phyloP scores from a whole-genome alignment of 2,888 invertebrate species.

The Molorchus minor region DNA sequence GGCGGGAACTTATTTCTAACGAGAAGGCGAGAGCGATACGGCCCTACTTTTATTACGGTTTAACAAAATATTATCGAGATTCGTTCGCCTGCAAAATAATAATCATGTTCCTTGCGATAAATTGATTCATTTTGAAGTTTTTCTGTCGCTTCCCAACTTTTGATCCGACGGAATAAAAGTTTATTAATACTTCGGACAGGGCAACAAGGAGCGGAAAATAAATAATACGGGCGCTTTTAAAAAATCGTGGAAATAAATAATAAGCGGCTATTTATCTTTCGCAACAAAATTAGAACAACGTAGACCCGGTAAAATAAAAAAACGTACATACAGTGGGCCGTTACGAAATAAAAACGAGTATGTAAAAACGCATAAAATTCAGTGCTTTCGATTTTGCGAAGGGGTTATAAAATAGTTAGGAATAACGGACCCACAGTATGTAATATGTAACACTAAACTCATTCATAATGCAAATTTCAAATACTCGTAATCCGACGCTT shows the following conservation, averaged over 20 bases:
- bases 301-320: not conserved
- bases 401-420: too few species aligned
- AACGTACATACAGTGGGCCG: not conserved
- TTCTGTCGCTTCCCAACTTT: slow-evolving; percentile 2
- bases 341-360: not conserved
- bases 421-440: too few species aligned
- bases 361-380: too few species aligned
- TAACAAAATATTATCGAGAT: slow-evolving; percentile 48
- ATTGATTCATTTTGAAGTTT: slow-evolving; percentile 22
- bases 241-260: not conserved
- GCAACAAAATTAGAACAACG: not conserved
- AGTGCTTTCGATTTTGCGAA: too few species aligned
- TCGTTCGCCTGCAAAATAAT: slow-evolving; percentile 36
- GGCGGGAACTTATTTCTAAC: slow-evolving; percentile 35
- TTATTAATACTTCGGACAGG: not conserved
- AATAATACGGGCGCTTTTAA: not conserved
- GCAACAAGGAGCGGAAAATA: not conserved
- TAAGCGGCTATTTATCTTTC: not conserved
- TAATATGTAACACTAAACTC: too few species aligned
- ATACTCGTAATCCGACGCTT: too few species aligned
- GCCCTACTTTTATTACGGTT: slow-evolving; percentile 45
- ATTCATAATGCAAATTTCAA: too few species aligned
- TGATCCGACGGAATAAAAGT: slow-evolving; percentile 3
- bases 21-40: slow-evolving; percentile 35
- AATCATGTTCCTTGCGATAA: slow-evolving; percentile 19